These are phyloP conservation scores for Ovis canadensis DNA, from an alignment of 2,113 vertebrate genomes.

Conservation along the genomic window DNA sequence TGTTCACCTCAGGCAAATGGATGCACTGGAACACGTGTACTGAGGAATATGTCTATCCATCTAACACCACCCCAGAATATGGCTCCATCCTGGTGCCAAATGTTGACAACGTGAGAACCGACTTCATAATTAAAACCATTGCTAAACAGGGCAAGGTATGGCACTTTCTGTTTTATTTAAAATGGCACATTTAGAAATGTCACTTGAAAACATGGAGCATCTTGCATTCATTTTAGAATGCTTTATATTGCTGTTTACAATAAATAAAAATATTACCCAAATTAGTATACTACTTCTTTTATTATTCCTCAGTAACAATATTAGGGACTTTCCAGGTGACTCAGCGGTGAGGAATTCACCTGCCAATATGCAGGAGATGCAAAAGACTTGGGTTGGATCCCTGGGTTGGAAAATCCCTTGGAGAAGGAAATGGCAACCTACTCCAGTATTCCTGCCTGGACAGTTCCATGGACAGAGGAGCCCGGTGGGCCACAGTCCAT, in stretches of 20 bases:
- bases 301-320: neutral
- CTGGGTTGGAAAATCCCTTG: neutral
- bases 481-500: neutral
- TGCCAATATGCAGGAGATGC: neutral
- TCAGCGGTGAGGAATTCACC: neutral
- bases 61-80: slow-evolving; percentile 86
- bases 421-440: neutral
- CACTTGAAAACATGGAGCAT: neutral
- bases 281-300: neutral
- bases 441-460: neutral
- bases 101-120: slow-evolving; percentile 93
- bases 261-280: neutral
- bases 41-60: slow-evolving; percentile 92
- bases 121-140: slow-evolving; percentile 93
- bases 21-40: slow-evolving; percentile 88
- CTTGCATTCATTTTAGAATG: neutral
- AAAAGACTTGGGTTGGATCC: neutral
- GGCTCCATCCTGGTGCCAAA: slow-evolving; percentile 94
- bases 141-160: slow-evolving; percentile 94
- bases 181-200: neutral
- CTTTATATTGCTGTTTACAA: neutral
- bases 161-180: neutral
- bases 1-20: slow-evolving; percentile 86
- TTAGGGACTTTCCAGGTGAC: neutral
- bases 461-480: neutral